Evolutionary conservation across 2,113 vertebrate genomes (phyloP).

Genomic region (Phrynocephalus versicolor): DNA sequence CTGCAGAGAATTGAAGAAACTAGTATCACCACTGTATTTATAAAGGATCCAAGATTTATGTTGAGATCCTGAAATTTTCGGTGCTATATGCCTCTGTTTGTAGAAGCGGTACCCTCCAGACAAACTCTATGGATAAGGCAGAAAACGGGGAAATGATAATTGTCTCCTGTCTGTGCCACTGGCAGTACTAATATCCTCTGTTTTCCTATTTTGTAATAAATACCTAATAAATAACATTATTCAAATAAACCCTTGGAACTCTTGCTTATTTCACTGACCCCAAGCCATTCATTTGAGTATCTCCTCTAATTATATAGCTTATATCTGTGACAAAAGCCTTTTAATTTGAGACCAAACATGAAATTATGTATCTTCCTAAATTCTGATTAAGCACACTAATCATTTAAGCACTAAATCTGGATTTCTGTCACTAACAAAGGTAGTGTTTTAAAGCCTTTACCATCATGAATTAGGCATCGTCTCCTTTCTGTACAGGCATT

Average conservation of each 20-base stretch:
- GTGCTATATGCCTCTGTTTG: background rate
- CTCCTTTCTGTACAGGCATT: background rate
- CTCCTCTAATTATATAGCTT: no score
- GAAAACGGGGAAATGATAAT: background rate
- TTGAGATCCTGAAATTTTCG: background rate
- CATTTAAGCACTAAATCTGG: conserved; percentile 14
- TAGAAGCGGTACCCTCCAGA: background rate
- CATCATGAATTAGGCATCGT: background rate
- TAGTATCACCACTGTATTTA: background rate
- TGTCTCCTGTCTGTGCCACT: background rate
- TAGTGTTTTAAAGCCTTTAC: conserved; percentile 1
- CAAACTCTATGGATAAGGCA: background rate
- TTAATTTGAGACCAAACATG: background rate
- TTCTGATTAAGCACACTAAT: background rate
- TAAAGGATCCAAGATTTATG: background rate
- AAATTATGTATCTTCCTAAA: background rate
- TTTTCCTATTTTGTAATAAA: background rate
- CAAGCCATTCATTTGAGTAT: background rate
- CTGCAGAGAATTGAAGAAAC: no score
- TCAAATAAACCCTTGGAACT: no score
- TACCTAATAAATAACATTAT: background rate
- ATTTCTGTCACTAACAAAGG: conserved; percentile 5
- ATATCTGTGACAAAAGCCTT: background rate
- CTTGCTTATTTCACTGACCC: background rate
- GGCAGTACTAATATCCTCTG: background rate